These are phyloP conservation scores for Lithophane socia DNA, from an alignment of 2,888 invertebrate genomes.

Conservation along the genomic window DNA sequence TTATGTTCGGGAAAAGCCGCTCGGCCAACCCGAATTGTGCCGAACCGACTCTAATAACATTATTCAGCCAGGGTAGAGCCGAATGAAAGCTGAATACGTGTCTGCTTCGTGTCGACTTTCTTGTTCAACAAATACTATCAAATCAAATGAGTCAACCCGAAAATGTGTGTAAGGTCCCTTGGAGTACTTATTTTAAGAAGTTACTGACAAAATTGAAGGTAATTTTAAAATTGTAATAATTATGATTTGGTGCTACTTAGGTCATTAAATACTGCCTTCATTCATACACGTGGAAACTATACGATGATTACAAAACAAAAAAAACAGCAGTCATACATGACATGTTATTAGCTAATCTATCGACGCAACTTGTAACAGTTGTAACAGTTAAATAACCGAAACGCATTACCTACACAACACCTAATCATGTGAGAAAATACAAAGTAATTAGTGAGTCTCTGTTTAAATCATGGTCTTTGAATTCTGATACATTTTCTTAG, in stretches of 20 bases:
- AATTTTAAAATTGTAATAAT: neutral
- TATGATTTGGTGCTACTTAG: neutral
- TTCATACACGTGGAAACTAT: slow-evolving; percentile 6
- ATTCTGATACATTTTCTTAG: neutral
- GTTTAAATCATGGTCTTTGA: neutral
- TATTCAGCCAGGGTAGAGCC: neutral
- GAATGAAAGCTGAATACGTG: neutral
- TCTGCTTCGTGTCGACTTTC: too few species aligned
- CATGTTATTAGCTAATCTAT: slow-evolving; percentile 3
- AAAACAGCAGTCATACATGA: neutral
- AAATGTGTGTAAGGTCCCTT: neutral
- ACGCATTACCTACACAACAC: neutral
- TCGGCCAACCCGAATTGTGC: neutral
- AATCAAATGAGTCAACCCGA: neutral
- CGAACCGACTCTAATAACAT: neutral
- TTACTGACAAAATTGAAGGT: too few species aligned
- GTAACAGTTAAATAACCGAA: slow-evolving; percentile 9
- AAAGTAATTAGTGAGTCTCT: slow-evolving; percentile 1
- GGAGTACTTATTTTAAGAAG: neutral
- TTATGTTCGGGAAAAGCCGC: neutral
- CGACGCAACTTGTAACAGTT: slow-evolving; percentile 10
- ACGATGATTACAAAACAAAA: slow-evolving; percentile 6
- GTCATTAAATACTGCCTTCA: neutral
- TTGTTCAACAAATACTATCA: neutral
- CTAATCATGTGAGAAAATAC: neutral